Evolutionary conservation across 2,797 vertebrate species (phyloP), one percentile per base, ranked within the genome.

Genomic region (Molossus alvarezi): DNA sequence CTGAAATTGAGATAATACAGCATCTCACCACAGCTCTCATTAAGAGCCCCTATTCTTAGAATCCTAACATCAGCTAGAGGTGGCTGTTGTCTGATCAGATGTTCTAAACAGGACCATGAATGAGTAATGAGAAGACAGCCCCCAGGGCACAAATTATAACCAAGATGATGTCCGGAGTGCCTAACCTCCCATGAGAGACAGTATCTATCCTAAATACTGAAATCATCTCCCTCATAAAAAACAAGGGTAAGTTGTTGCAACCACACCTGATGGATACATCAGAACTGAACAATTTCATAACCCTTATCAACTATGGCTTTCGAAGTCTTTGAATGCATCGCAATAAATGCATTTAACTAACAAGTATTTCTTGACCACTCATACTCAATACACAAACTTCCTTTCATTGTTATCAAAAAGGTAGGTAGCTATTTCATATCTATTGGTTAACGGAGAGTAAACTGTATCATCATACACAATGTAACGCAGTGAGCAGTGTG

Each of bases 281-380:
- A 60, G 81, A 87, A 64, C 3, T 77, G 29, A 97, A 80, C 25
- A 76, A 3, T 73, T 83, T 9, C 1, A 88, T 92, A 91, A 92
- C 62, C 6, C 27, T 21, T 65, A 48, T 53, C 75, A 88, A 33
- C 29, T 14, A 91, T 77, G 25, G 6, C 37, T 85, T 85, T 83
- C 10, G 11, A 88, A 79, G 33, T 1, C 33, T 91, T 81, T 80
- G 9, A 79, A 37, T 33, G 12, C 1, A 8, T 2, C 25, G 33
- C 51, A 55, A 58, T 33, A 57, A 51, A 65, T 29, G 1, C 9
- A 89, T 10, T 65, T 83, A 88, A 33, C 10, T 65, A 88, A 33
- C 10, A 71, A 88, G 29, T 37, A 77, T 58, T 91, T 92, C 37
- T 37, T 29, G 15, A 45, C 58, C 55, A 84, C 5, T 27, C 80